Evolutionary conservation across 2,888 invertebrate genomes (phyloP), one percentile per base, ranked within the genome.

Genomic region (Polylopha cassiicola): DNA sequence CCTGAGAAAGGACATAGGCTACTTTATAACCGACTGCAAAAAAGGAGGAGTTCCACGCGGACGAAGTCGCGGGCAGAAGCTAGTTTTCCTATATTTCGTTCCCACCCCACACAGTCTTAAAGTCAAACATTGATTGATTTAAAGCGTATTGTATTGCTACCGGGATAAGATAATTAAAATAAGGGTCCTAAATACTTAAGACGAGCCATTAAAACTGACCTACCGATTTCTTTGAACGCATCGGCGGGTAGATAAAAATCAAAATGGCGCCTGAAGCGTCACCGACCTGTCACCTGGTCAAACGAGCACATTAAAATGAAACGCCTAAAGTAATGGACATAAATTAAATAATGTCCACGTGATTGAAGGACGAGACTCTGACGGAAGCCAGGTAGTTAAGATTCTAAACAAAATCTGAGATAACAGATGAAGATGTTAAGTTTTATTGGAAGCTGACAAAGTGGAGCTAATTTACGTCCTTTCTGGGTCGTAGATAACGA

Each of bases 381-480:
- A 73, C 82, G 77, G 81, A 81, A 84, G 81, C 78, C 84, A 84
- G 84, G 84, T 84, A 84, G 82, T 82, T 73, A 78, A 82, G 82
- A 82, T 84, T 58, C 57, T 51, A 73, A 77, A 81, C 77, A 74
- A 77, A 81, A 75, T 78, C 73, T 69, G 57, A 75, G 84, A 85
- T 84, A 82, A 84, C 71, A 65, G 68, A 77, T 81, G 75, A 72
- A 85, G 84, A 79, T 73, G 80, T 85, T 71, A 65, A 61, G 58
- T 80, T 84, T 85, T 84, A 84, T 82, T 80, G 66, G 71, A 61
- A 73, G 68, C 67, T 73, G 76, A 80, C 79, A 75, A 79, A 75
- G 65, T 73, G 72, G 62, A 64, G 55, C 65, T 73, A 80, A 81
- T 82, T 82, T 82, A 85, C 73, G 74, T 71, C 67, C 63, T 69